Base-by-base conservation (phyloP, 1,140 invertebrate species). In the Phthorimaea operculella region DNA sequence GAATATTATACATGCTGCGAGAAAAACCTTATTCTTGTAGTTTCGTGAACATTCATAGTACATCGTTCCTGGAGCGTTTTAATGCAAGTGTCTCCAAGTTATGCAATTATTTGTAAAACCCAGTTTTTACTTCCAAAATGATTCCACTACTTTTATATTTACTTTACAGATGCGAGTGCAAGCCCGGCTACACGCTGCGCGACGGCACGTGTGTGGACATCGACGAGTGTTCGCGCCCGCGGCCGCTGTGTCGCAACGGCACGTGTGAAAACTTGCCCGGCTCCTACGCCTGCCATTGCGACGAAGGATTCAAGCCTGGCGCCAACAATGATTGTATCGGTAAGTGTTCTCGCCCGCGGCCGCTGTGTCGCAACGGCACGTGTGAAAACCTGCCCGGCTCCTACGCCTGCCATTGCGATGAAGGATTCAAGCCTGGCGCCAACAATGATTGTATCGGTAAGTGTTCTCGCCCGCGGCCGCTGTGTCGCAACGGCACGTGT, bases 311-410 rank as follows among this genome's bases (percentile, higher is more conserved):
- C 80, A 92, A 93, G 73, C 86, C 94, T 0, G 93, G 93, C 60
- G 89, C 91, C n/a, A 93, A 93, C 67, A 94, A 94, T 59, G 94
- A 96, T 72, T 96, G 95, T 65, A 88, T 91, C 54, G 93, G 92
- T 93, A 78, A 78, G 81, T 67, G 1, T 9, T 12, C 10, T 39
- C 10, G 79, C 0, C 78, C 78, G 21, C 66, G 79, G 0, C 88
- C 88, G 66, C 77, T 93, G 49, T 94, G 93, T 68, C 92, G 92
- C 64, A 93, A 94, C 76, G 94, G 93, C n/a, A 93, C 91, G 0
- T 96, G 95, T 74, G 85, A 94, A 17, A 95, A 95, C 72, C 88
- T 89, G 5, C 83, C 90, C 44, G 93, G 93, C 4, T 90, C 89
- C 11, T 96, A 93, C 82, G 88, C 90, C 55, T 96, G 94, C 70